phyloP scores from a whole-genome alignment of 2,888 invertebrate species.

The Tetrapedia diversipes region DNA sequence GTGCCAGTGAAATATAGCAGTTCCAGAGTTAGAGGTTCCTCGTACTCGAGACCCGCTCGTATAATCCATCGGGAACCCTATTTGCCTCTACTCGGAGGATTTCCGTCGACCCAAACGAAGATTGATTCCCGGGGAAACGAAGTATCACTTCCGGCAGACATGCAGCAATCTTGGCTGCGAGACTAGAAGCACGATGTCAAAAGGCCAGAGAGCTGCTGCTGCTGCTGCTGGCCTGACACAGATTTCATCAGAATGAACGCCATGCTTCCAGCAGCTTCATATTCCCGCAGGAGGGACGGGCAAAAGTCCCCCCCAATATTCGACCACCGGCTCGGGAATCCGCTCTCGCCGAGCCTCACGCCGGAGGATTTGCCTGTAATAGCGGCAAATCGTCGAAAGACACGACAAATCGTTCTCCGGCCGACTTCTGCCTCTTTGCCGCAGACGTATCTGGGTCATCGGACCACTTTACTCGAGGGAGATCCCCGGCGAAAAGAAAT shows the following conservation, averaged over 20 bases:
- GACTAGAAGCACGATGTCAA: not conserved
- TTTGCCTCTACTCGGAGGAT: not conserved
- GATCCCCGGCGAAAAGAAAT: conserved; percentile 46
- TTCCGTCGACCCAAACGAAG: not conserved
- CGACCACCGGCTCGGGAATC: conserved; percentile 13
- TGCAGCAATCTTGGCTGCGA: too few relatives aligned
- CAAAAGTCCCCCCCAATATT: conserved; percentile 48
- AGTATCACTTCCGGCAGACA: too few relatives aligned
- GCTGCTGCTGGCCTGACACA: conserved; percentile 17
- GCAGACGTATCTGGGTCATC: conserved; percentile 57
- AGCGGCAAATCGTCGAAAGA: conserved; percentile 53
- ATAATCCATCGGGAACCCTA: not conserved
- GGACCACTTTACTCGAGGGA: conserved; percentile 12
- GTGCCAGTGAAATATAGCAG: too few relatives aligned
- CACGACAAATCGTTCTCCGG: conserved; percentile 34
- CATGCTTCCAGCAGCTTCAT: conserved; percentile 14
- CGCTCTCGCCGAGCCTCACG: not conserved
- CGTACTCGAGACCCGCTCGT: not conserved
- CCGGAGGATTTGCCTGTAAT: conserved; percentile 51
- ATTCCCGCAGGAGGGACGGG: conserved; percentile 15
- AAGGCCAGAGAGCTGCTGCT: too few relatives aligned
- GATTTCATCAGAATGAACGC: conserved; percentile 2
- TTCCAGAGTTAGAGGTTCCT: too few relatives aligned
- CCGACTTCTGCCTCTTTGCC: not conserved
- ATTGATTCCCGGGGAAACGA: not conserved